Evolutionary conservation across 2,797 vertebrate species (phyloP).

Genomic region (Lophura swinhoii): DNA sequence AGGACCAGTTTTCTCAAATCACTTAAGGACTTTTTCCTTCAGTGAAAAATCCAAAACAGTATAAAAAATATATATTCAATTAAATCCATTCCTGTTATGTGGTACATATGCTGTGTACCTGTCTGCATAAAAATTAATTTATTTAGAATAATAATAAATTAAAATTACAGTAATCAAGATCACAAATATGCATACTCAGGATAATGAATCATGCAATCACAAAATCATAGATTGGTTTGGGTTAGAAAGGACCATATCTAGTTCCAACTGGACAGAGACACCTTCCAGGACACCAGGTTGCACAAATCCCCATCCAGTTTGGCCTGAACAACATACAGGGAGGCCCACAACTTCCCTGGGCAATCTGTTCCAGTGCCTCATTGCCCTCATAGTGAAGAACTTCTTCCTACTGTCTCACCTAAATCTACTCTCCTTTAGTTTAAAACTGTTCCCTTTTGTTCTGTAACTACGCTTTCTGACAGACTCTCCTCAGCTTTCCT

Average conservation of each 20-base stretch:
- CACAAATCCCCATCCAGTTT: background rate
- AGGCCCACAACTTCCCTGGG: background rate
- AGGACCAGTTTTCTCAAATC: background rate
- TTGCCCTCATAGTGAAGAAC: background rate
- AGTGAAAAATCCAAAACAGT: background rate
- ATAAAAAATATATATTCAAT: background rate
- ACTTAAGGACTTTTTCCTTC: background rate
- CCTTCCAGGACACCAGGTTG: background rate
- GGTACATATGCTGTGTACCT: rapidly evolving
- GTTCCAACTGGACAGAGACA: background rate
- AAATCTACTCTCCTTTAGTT: background rate
- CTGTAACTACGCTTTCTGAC: background rate
- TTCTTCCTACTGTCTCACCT: background rate
- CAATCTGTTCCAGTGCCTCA: background rate
- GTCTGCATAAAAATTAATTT: background rate
- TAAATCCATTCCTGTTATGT: background rate
- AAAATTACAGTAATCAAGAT: background rate
- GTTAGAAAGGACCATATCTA: background rate
- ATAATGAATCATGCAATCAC: background rate
- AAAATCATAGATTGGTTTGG: background rate
- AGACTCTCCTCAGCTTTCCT: background rate
- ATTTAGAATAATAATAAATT: background rate
- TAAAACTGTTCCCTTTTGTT: background rate
- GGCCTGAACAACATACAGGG: background rate
- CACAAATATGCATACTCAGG: background rate